Evolutionary conservation across 2,888 invertebrate genomes (phyloP).

Genomic region (Byasa hedistus): DNA sequence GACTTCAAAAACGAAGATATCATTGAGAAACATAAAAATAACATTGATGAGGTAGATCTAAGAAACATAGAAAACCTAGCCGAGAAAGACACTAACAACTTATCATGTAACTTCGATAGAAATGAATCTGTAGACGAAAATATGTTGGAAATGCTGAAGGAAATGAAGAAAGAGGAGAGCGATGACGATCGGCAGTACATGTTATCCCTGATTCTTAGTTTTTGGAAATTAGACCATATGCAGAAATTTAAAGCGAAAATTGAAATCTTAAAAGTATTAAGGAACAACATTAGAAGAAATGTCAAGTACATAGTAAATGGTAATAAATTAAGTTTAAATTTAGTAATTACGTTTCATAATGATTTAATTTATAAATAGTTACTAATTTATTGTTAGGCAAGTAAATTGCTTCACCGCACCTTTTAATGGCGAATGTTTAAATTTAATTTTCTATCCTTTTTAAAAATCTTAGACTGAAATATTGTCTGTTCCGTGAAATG

Average conservation of each 20-base stretch:
- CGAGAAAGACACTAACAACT: background rate
- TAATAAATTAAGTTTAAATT: too few species aligned
- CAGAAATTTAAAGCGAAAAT: background rate
- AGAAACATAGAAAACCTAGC: background rate
- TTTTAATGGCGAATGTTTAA: too few species aligned
- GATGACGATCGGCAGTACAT: background rate
- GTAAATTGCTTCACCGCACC: too few species aligned
- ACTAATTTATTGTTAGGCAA: too few species aligned
- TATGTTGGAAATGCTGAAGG: background rate
- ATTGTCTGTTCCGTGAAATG: too few species aligned
- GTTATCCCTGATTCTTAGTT: background rate
- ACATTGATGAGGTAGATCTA: background rate
- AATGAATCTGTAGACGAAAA: background rate
- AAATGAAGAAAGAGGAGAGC: background rate
- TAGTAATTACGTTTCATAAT: too few species aligned
- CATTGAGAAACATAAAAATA: background rate
- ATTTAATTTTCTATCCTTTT: too few species aligned
- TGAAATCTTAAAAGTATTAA: constrained; percentile 3
- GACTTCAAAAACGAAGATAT: background rate
- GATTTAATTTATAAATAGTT: too few species aligned
- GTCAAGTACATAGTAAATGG: background rate
- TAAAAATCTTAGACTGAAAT: too few species aligned
- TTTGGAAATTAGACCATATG: background rate
- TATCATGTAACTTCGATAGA: background rate
- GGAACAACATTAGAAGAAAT: constrained; percentile 1